phyloP scores from a whole-genome alignment of 2,797 vertebrate genomes.

The Novumbra hubbsi region DNA sequence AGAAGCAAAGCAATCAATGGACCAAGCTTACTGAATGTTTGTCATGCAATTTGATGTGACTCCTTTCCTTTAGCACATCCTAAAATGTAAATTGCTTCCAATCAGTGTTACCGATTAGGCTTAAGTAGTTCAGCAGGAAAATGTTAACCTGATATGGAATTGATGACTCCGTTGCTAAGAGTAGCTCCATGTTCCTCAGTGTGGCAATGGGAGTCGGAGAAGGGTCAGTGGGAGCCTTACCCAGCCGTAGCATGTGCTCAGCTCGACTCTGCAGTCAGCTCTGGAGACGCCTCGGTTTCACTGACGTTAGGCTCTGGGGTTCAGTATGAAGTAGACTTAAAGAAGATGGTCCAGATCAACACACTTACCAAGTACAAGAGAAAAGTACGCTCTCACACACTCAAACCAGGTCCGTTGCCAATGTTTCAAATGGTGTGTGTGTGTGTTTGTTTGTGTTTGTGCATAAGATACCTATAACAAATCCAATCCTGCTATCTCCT shows the following conservation, averaged over 20 bases:
- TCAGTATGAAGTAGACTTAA: constrained; percentile 72
- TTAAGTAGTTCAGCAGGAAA: too few species aligned
- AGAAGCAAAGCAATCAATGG: too few species aligned
- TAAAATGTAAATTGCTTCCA: too few species aligned
- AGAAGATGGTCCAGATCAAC: constrained; percentile 79
- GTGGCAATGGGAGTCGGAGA: constrained; percentile 81
- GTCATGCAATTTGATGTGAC: too few species aligned
- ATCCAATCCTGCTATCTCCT: neutral
- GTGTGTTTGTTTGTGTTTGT: neutral
- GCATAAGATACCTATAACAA: neutral
- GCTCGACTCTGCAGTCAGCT: constrained; percentile 61
- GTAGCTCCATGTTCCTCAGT: constrained; percentile 40
- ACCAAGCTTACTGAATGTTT: too few species aligned
- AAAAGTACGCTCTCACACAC: constrained; percentile 65
- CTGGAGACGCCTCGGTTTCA: constrained; percentile 47
- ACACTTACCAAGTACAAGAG: constrained; percentile 70
- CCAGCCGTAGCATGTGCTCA: constrained; percentile 50
- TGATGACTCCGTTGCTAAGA: too few species aligned
- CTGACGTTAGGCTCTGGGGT: constrained; percentile 52
- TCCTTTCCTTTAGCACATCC: too few species aligned
- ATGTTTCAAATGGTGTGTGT: neutral
- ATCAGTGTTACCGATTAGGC: too few species aligned
- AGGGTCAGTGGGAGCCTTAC: constrained; percentile 72
- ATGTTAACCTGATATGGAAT: too few species aligned
- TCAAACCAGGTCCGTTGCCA: constrained; percentile 61